Evolutionary conservation across 2,113 vertebrate genomes (phyloP), one percentile per base, ranked within the genome.

Genomic region (Pluvianellus socialis): DNA sequence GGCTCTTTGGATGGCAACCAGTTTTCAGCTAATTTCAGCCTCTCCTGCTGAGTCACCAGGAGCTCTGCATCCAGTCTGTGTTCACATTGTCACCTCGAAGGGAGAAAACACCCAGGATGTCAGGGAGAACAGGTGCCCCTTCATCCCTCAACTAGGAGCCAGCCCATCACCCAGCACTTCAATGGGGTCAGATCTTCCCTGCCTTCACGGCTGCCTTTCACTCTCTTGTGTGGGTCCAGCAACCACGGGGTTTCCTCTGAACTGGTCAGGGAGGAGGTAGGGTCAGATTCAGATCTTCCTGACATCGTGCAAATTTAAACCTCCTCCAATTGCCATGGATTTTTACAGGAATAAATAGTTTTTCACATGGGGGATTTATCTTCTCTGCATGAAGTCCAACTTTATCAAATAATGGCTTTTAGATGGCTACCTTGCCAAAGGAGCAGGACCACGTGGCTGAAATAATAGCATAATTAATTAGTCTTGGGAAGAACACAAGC

Each of bases 1-100:
- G 65, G 88, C 79, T 90, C 95, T 76, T 92, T 96, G 94, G 94
- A 95, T 63, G 82, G 72, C 82, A 80, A 95, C 67, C 92, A 92
- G 42, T 68, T 77, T 79, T 83, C 66, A 83, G 82, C 66, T 80
- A 74, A 88, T 65, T 96, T 91, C 74, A 65, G 42, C 71, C 71
- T 82, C 58, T 83, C 62, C 40, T 4, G 12, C 92, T 91, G 81
- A 95, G 82, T 95, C 95, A 94, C 83, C 20, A 32, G 14, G 20
- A 91, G 55, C 33, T 91, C 63, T 85, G 86, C 74, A 72, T 79
- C 70, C 32, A 68, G 55, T 62, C 85, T 82, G 65, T 38, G 49
- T 72, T 89, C 0, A 1, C 47, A 84, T 89, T 63, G 53, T 76
- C 92, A 73, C 62, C 50, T 76, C 45, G 1, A 74, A 65, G 66